These are phyloP conservation scores for Brachystomella parvula DNA, from an alignment of 1,140 invertebrate genomes.

Conservation along the genomic window DNA sequence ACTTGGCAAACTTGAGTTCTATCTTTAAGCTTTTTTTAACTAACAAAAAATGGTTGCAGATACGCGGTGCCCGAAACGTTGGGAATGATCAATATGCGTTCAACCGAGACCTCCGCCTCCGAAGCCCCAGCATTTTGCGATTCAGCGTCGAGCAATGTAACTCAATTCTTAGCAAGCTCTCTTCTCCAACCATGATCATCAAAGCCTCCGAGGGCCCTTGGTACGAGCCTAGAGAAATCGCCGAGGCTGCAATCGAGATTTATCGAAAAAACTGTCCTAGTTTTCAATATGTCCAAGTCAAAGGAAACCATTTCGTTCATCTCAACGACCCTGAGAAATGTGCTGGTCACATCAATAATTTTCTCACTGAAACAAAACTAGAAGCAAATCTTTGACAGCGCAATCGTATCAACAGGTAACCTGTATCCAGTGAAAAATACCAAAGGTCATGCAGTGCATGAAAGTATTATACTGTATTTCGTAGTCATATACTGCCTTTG, in stretches of 20 bases:
- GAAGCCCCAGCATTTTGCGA: constrained; percentile 24
- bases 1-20: background rate
- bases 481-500: too few species aligned
- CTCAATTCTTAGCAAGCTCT: constrained; percentile 17
- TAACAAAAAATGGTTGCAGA: constrained; percentile 4
- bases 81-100: constrained; percentile 19
- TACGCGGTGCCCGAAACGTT: constrained; percentile 18
- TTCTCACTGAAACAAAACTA: constrained; percentile 43
- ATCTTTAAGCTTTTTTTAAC: background rate
- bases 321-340: constrained; percentile 57
- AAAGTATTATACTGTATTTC: too few species aligned
- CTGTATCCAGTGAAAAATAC: background rate
- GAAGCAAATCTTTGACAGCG: constrained; percentile 20
- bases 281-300: constrained; percentile 52
- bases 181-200: constrained; percentile 13
- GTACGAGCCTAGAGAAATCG: constrained; percentile 24
- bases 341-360: constrained; percentile 50
- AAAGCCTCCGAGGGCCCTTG: constrained; percentile 25
- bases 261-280: constrained; percentile 14
- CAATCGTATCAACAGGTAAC: too few species aligned
- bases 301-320: constrained; percentile 68
- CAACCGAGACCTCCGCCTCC: constrained; percentile 26
- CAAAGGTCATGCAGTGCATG: background rate
- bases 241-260: constrained; percentile 13
- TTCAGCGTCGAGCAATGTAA: constrained; percentile 26